phyloP scores from a whole-genome alignment of 2,888 invertebrate species.

The Hirtodrosophila alboralis region DNA sequence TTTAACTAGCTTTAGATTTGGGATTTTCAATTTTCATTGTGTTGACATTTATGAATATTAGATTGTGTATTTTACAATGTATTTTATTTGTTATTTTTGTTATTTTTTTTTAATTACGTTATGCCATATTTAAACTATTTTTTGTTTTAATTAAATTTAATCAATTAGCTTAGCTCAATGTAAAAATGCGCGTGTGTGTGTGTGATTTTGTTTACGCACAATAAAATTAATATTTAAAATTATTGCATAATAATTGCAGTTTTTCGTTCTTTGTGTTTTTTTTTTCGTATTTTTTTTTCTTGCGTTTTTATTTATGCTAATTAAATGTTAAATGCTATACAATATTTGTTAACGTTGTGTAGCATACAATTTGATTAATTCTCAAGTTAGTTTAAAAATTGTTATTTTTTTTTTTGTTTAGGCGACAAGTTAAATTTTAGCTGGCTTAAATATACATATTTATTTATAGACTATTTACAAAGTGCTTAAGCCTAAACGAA shows the following conservation, averaged over 20 bases:
- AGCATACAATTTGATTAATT: slow-evolving; percentile 79
- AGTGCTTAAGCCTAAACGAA: slow-evolving; percentile 67
- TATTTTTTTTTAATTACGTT: slow-evolving; percentile 17
- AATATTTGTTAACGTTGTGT: slow-evolving; percentile 63
- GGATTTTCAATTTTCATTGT: slow-evolving; percentile 52
- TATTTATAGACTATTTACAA: slow-evolving; percentile 66
- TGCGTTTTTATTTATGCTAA: slow-evolving; percentile 69
- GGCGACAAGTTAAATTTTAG: slow-evolving; percentile 44
- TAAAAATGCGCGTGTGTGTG: slow-evolving; percentile 64
- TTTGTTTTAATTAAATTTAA: slow-evolving; percentile 58
- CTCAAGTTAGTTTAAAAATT: slow-evolving; percentile 73
- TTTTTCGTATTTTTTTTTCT: slow-evolving; percentile 38
- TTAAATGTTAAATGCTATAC: slow-evolving; percentile 77
- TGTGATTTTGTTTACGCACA: slow-evolving; percentile 56
- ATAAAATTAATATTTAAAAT: slow-evolving; percentile 77
- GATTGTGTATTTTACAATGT: slow-evolving; percentile 68
- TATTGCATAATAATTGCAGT: slow-evolving; percentile 82
- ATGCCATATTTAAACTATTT: slow-evolving; percentile 39
- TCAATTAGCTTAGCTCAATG: slow-evolving; percentile 80
- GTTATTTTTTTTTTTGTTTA: slow-evolving; percentile 34
- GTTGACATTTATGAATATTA: slow-evolving; percentile 69
- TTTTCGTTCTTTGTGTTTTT: slow-evolving; percentile 44
- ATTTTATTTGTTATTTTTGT: slow-evolving; percentile 46
- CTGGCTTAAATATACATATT: slow-evolving; percentile 47
- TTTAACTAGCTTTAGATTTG: slow-evolving; percentile 77